Conservation (phyloP, 2,797 vertebrate genomes). For the Hyperoplus lanceolatus region DNA sequence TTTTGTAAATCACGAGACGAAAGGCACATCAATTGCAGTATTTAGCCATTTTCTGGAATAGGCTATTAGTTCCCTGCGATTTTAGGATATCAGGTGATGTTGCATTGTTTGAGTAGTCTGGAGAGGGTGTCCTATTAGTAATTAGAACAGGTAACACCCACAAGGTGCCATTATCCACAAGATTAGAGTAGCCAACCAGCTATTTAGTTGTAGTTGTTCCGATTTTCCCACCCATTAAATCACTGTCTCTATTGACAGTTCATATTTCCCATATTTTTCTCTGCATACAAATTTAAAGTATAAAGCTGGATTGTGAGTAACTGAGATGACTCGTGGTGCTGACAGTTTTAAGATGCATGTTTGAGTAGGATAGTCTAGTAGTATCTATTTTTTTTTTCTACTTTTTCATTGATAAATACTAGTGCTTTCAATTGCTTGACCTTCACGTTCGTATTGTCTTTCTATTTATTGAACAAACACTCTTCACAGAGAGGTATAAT, state of each 20-base stretch:
- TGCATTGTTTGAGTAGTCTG: slow-evolving; percentile 12
- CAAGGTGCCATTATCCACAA: slow-evolving; percentile 18
- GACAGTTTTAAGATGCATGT: not conserved
- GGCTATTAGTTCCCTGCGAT: not conserved
- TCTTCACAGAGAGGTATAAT: not conserved
- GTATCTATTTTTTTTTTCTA: not conserved
- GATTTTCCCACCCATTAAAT: not conserved
- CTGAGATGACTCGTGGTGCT: not conserved
- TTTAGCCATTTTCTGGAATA: not conserved
- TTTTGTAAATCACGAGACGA: not conserved
- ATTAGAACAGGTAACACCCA: slow-evolving; percentile 29
- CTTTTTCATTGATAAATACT: not conserved
- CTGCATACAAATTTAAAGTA: not conserved
- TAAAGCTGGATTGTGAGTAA: not conserved
- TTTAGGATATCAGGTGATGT: slow-evolving; percentile 31
- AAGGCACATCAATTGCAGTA: not conserved
- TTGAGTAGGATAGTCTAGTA: not conserved
- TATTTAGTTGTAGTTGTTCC: not conserved
- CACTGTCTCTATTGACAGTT: not conserved
- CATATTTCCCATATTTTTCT: not conserved
- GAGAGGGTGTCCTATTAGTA: slow-evolving; percentile 1
- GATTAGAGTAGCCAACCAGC: not conserved
- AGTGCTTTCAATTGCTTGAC: slow-evolving; percentile 6
- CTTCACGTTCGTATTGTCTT: not conserved
- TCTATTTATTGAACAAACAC: not conserved